Evolutionary conservation across 2,797 vertebrate genomes (phyloP).

Genomic region (Paedocypris micromegethes): DNA sequence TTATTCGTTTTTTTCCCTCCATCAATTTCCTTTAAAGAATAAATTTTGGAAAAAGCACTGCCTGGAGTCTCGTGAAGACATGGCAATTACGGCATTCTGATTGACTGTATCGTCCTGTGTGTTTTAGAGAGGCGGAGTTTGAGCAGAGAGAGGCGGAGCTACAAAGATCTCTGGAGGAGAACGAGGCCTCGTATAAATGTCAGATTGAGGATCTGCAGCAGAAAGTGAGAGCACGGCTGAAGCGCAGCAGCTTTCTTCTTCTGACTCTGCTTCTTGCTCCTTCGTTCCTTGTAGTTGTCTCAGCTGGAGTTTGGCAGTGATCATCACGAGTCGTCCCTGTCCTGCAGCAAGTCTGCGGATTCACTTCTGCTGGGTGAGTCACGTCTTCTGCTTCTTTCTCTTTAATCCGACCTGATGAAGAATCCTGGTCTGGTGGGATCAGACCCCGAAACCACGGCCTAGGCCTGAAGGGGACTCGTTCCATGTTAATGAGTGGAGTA

Average conservation of each 20-base stretch:
- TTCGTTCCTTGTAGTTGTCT: constrained; percentile 60
- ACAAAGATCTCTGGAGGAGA: constrained; percentile 75
- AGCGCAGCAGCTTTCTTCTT: not conserved
- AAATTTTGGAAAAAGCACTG: too few species aligned
- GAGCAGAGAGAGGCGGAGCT: constrained; percentile 84
- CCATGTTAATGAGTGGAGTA: too few species aligned
- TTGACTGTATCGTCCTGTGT: constrained; percentile 32
- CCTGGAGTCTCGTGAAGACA: too few species aligned
- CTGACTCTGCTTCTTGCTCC: not conserved
- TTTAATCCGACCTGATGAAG: not conserved
- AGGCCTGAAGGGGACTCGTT: too few species aligned
- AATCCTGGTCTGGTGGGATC: too few species aligned
- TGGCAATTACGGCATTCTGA: not conserved
- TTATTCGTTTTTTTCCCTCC: too few species aligned
- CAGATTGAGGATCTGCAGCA: constrained; percentile 74
- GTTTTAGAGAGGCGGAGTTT: constrained; percentile 82
- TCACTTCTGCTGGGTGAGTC: constrained; percentile 59
- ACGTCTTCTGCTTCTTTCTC: not conserved
- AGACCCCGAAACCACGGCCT: too few species aligned
- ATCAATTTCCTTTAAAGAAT: too few species aligned
- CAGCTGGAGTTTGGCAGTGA: constrained; percentile 65
- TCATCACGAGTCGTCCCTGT: constrained; percentile 48
- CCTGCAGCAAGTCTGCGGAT: constrained; percentile 63
- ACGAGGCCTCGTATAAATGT: constrained; percentile 74
- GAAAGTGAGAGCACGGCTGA: constrained; percentile 63